Evolutionary conservation across 2,113 vertebrate species (phyloP).

Genomic region (Poicephalus gulielmi): DNA sequence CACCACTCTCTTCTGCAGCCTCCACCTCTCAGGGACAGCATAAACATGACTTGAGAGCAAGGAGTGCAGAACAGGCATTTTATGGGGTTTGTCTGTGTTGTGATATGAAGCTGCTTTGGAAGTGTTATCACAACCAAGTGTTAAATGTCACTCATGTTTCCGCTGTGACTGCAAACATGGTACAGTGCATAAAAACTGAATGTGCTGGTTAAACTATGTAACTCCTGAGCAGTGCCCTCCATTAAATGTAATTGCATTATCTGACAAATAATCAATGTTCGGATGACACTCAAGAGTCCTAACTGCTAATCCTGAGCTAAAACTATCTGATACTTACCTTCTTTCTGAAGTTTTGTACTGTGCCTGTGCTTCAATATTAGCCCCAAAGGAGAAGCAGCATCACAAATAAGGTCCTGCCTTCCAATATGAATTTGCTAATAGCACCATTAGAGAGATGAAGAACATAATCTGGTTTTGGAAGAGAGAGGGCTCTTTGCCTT

Average conservation of each 20-base stretch:
- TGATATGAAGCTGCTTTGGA: neutral
- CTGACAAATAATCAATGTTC: conserved; percentile 74
- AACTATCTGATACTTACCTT: conserved; percentile 50
- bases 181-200: conserved; percentile 54
- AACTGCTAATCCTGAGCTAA: conserved; percentile 60
- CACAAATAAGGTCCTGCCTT: conserved; percentile 42
- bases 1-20: neutral
- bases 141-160: conserved; percentile 47
- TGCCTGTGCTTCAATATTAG: neutral
- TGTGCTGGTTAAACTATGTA: conserved; percentile 53
- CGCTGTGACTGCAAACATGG: neutral
- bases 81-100: conserved; percentile 8
- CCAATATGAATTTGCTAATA: conserved; percentile 22
- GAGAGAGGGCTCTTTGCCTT: neutral
- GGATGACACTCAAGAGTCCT: conserved; percentile 71
- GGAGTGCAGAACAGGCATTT: neutral
- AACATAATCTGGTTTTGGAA: conserved; percentile 23
- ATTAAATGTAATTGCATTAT: conserved; percentile 75
- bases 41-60: neutral
- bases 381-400: conserved; percentile 34
- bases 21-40: neutral
- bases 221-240: conserved; percentile 66
- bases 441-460: conserved; percentile 30
- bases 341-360: conserved; percentile 59
- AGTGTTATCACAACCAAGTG: neutral